A percentile compares a stretch with the other conserved stretches of the same genome.
Conservation (phyloP, 2,888 invertebrate species). For the Malthinus flaveolus region DNA sequence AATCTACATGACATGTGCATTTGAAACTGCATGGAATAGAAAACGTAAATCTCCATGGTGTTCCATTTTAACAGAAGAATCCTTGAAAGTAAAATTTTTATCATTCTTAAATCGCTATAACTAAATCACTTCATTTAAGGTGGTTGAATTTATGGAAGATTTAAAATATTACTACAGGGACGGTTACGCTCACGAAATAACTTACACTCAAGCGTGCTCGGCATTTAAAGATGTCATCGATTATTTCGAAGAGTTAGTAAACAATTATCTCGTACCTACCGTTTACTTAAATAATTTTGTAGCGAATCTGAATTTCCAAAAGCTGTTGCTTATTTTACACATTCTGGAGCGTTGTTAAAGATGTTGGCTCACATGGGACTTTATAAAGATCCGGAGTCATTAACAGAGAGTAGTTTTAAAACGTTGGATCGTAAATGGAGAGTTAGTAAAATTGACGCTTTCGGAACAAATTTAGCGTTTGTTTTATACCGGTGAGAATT, state of each 20-base stretch:
- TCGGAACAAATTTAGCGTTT: constrained; percentile 78
- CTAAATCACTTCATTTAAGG: constrained; percentile 53
- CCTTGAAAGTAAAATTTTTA: constrained; percentile 52
- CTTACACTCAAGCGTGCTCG: constrained; percentile 75
- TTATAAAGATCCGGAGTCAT: constrained; percentile 65
- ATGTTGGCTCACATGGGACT: constrained; percentile 72
- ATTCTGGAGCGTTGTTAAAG: constrained; percentile 82
- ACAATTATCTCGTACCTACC: too few species aligned
- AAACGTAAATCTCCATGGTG: constrained; percentile 76
- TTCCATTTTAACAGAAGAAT: constrained; percentile 65
- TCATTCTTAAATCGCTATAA: background rate
- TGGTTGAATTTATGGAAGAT: constrained; percentile 76
- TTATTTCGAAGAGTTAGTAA: constrained; percentile 15
- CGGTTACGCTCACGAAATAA: constrained; percentile 77
- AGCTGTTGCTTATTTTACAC: constrained; percentile 74
- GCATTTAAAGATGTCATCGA: constrained; percentile 71
- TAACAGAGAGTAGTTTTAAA: constrained; percentile 57
- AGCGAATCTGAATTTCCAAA: constrained; percentile 45
- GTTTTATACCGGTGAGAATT: constrained; percentile 67
- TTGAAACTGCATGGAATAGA: constrained; percentile 80
- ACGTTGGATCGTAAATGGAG: constrained; percentile 7
- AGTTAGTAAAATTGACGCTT: constrained; percentile 67
- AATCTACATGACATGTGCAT: constrained; percentile 76
- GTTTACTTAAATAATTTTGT: too few species aligned
- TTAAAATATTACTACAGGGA: constrained; percentile 81